A percentile compares a stretch with the other conserved stretches of the same genome.
Evolutionary conservation across 2,888 invertebrate species (phyloP).

Genomic region (Petrolisthes cinctipes): DNA sequence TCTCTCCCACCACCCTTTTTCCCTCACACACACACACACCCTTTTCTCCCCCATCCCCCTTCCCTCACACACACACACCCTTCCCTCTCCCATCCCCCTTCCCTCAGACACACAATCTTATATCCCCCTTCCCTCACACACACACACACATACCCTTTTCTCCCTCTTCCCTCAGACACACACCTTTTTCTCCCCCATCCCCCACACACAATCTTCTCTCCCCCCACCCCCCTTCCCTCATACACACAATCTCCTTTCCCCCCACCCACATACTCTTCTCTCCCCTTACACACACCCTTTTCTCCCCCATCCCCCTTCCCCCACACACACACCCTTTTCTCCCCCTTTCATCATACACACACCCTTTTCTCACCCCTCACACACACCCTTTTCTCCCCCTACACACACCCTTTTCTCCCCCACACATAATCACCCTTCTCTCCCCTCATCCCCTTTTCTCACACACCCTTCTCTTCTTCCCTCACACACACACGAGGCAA

Average conservation of each 20-base stretch:
- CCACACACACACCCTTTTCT: background rate
- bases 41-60: background rate
- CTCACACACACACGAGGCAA: background rate
- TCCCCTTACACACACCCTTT: background rate
- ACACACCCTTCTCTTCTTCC: background rate
- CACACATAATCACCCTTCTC: background rate
- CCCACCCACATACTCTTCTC: background rate
- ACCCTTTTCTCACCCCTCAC: background rate
- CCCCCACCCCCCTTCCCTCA: background rate
- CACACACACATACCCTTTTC: background rate
- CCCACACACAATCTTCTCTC: background rate
- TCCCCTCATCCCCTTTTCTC: background rate
- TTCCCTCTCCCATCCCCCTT: background rate
- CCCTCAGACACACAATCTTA: background rate
- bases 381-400: background rate
- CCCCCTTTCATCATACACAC: background rate
- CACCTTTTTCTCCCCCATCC: background rate
- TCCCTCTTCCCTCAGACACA: background rate
- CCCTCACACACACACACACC: background rate
- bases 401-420: background rate
- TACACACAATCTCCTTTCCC: background rate
- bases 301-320: background rate
- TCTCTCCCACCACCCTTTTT: background rate
- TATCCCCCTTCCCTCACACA: background rate
- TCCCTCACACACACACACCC: background rate